Evolutionary conservation across 37 sponge, comb jelly and placozoan species (phyloP).

Genomic region (Chondrosia reniformis): DNA sequence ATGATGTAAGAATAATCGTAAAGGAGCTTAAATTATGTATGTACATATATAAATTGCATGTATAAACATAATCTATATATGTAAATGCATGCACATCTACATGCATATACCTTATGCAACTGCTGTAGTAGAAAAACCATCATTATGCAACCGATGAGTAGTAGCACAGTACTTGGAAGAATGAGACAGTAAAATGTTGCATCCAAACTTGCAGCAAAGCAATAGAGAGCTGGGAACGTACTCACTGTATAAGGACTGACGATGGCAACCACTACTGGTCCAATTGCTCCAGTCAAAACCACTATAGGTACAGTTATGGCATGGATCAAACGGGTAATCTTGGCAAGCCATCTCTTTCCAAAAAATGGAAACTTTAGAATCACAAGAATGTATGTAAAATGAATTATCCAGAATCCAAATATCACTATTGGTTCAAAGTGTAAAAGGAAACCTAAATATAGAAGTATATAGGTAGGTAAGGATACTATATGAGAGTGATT

Average conservation of each 20-base stretch:
- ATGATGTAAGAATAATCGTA: too few relatives aligned
- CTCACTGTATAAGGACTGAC: background rate
- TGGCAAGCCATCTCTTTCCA: background rate
- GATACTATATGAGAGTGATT: background rate
- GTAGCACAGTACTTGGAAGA: background rate
- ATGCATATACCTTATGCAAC: too few relatives aligned
- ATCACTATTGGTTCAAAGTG: background rate
- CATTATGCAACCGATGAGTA: background rate
- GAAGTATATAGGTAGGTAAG: background rate
- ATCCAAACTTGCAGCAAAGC: background rate
- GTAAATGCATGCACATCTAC: background rate
- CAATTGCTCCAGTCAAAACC: background rate
- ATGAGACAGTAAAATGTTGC: background rate
- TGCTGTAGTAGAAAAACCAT: background rate
- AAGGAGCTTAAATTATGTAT: too few relatives aligned
- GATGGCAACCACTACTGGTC: background rate
- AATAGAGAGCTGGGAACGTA: background rate
- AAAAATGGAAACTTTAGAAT: background rate
- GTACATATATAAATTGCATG: background rate
- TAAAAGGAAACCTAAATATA: background rate
- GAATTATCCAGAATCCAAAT: background rate
- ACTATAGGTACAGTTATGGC: background rate
- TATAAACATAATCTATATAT: background rate
- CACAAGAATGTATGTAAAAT: background rate
- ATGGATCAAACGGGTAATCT: background rate